A percentile compares a stretch with the other conserved stretches of the same genome.
Conservation (phyloP, 1,140 invertebrate genomes). For the Drosophila willistoni region DNA sequence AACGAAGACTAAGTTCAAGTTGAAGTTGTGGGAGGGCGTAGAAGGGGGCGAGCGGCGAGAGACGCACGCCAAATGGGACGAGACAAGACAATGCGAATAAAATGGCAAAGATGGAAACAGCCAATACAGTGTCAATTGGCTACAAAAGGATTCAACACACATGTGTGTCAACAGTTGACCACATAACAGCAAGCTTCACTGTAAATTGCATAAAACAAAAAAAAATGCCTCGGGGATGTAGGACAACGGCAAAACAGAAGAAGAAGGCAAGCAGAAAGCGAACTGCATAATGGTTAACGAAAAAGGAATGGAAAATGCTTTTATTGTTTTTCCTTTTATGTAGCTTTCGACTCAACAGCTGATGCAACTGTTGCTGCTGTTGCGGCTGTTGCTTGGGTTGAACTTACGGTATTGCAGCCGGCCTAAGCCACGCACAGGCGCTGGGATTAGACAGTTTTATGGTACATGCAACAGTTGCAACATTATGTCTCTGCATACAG, state of each 20-base stretch:
- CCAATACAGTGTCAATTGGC: constrained; percentile 9
- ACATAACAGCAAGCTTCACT: neutral
- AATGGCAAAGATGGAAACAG: constrained; percentile 11
- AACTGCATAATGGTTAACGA: constrained; percentile 11
- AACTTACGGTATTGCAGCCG: constrained; percentile 37
- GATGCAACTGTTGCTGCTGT: constrained; percentile 63
- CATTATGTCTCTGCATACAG: constrained; percentile 8
- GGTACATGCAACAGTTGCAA: constrained; percentile 60
- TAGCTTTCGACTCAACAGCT: constrained; percentile 57
- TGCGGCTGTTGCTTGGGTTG: constrained; percentile 41
- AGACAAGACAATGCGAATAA: constrained; percentile 1
- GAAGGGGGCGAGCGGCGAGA: neutral
- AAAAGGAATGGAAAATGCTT: neutral
- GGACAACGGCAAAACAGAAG: constrained; percentile 1
- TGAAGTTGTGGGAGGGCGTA: neutral
- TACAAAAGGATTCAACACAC: neutral
- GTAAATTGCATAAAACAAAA: constrained; percentile 11
- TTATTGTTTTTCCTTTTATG: neutral
- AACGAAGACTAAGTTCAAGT: constrained; percentile 1
- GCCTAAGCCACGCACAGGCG: constrained; percentile 28
- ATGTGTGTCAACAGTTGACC: no score
- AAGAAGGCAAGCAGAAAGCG: constrained; percentile 6
- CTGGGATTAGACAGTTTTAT: constrained; percentile 64
- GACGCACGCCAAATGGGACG: neutral
- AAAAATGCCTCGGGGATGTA: neutral